These are phyloP conservation scores for Microdon myrmicae DNA, from an alignment of 2,888 invertebrate genomes.

Conservation along the genomic window DNA sequence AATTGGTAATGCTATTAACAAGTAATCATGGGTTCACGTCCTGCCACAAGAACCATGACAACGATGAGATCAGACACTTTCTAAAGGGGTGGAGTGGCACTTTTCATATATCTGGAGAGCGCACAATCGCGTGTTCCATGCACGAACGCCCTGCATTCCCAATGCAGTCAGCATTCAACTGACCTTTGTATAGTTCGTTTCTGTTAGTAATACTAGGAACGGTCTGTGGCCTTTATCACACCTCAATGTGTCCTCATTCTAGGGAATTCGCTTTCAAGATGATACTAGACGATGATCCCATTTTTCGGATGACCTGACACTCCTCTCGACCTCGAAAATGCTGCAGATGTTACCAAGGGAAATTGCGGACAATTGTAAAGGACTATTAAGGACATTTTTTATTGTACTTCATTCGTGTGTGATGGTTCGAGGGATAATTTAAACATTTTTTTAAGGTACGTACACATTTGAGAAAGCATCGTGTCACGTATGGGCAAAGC, in stretches of 20 bases:
- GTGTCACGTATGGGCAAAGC: too few relatives aligned
- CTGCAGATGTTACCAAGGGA: too few relatives aligned
- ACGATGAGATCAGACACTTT: constrained; percentile 37
- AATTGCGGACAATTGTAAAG: too few relatives aligned
- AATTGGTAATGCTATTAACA: constrained; percentile 32
- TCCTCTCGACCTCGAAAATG: too few relatives aligned
- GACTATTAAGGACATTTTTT: too few relatives aligned
- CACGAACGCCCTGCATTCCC: constrained; percentile 16
- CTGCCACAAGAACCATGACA: constrained; percentile 3
- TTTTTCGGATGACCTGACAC: too few relatives aligned
- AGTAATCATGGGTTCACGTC: constrained; percentile 28
- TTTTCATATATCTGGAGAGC: constrained; percentile 27
- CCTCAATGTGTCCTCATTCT: constrained; percentile 32
- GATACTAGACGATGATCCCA: too few relatives aligned
- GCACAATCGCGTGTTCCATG: constrained; percentile 11
- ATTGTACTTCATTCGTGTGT: too few relatives aligned
- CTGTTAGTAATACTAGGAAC: constrained; percentile 14
- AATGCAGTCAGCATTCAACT: constrained; percentile 3
- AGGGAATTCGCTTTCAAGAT: too few relatives aligned
- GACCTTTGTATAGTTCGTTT: constrained; percentile 10
- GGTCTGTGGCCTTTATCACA: constrained; percentile 1
- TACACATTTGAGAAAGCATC: too few relatives aligned
- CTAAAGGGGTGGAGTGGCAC: constrained; percentile 11
- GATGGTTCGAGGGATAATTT: too few relatives aligned
- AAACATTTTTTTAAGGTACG: too few relatives aligned